Conservation (phyloP, 2,888 invertebrate species). For the Andrena minutula region DNA sequence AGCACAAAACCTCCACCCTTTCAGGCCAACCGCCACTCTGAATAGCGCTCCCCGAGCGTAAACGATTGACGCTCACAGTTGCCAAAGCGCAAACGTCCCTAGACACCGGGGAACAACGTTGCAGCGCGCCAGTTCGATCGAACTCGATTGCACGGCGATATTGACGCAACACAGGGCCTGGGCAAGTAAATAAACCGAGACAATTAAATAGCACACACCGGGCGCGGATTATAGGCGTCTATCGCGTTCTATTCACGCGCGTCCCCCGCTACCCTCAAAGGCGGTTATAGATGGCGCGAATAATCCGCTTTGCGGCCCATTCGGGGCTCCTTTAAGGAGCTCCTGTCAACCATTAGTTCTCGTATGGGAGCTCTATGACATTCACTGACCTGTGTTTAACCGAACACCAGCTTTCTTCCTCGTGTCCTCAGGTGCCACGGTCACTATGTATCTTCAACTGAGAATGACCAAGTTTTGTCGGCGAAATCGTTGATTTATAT, state of each 20-base stretch:
- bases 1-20: too few relatives aligned
- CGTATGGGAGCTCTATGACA: constrained; percentile 25
- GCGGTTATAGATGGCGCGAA: constrained; percentile 61
- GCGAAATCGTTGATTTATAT: too few relatives aligned
- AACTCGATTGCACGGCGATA: neutral
- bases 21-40: too few relatives aligned
- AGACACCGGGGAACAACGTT: neutral
- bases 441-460: too few relatives aligned
- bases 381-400: constrained; percentile 6
- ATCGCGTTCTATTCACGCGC: neutral
- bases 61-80: constrained; percentile 5
- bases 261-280: neutral
- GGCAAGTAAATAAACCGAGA: constrained; percentile 21
- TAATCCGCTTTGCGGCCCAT: constrained; percentile 68
- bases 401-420: neutral
- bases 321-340: constrained; percentile 56
- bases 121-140: neutral
- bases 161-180: neutral
- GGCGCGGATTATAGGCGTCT: constrained; percentile 9
- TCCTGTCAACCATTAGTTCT: constrained; percentile 59
- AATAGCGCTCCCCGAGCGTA: neutral
- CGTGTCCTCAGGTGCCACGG: too few relatives aligned
- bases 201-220: constrained; percentile 31
- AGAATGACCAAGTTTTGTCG: too few relatives aligned
- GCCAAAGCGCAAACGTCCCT: constrained; percentile 1